Base-by-base conservation (phyloP, 2,113 vertebrate genomes). In the Kobus ellipsiprymnus region DNA sequence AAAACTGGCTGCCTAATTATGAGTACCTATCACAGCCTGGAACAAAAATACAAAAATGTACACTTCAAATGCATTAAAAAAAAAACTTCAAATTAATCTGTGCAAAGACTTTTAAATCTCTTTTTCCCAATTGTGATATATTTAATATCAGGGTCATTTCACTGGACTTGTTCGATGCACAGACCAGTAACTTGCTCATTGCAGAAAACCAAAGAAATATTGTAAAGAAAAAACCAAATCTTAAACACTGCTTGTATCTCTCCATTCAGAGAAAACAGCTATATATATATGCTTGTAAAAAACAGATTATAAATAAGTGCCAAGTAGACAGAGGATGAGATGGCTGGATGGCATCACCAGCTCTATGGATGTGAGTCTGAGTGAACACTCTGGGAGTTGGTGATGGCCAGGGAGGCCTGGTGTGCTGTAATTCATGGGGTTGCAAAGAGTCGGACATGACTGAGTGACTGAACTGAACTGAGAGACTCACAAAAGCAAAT, bases 1-100 rank as follows among this genome's bases (percentile, higher is more conserved):
- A 59, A 94, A 97, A 95, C 13, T 93, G 17, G 67, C n/a, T 95
- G 94, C 15, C 62, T 59, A 91, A 67, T 93, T 96, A 54, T 90
- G 74, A 95, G 29, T 59, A 96, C 3, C n/a, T 36, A 85, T 52
- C 48, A 90, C 0, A 74, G 77, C 16, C 52, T 54, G 80, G n/a
- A 93, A 90, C 10, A 93, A 89, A 87, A 94, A 91, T n/a, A 89
- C 25, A 74, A 91, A 96, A 85, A 87, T 46, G 64, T 17, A 85
- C 0, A 95, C 10, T 91, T 93, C 9, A 87, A 74, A 80, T 90
- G 78, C 13, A 81, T 54, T 48, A 15, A 91, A 82, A 80, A 91
- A 82, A 80, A 97, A 96, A 36, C 33, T 89, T 93, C 5, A 88
- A 94, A 67, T 57, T 92, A 84, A 96, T 77, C 48, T 81, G 40